Percentiles rank a stretch among this genome's conserved stretches.
These are phyloP conservation scores for Epizoanthus illoricatus DNA, from an alignment of 92 coral and sea anemone species.

Conservation along the genomic window DNA sequence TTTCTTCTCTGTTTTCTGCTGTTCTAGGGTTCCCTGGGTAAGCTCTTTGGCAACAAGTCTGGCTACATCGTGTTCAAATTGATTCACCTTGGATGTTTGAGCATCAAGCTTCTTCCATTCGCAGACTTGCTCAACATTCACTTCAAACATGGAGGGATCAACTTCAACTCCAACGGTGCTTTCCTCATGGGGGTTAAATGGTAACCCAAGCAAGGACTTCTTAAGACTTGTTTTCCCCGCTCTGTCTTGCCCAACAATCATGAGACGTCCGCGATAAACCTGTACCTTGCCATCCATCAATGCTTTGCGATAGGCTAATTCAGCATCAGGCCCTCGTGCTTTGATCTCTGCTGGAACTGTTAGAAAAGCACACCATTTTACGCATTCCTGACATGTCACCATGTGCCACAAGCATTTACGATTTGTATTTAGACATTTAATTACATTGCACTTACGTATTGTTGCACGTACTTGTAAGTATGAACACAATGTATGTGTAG, in stretches of 20 bases:
- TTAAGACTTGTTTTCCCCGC: constrained; percentile 56
- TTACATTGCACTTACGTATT: too few species aligned
- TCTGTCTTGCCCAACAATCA: constrained; percentile 49
- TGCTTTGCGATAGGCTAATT: constrained; percentile 23
- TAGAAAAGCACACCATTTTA: too few species aligned
- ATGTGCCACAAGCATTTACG: too few species aligned
- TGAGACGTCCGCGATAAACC: constrained; percentile 20
- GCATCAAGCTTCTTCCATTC: constrained; percentile 44
- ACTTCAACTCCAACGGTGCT: constrained; percentile 57
- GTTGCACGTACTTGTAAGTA: too few species aligned
- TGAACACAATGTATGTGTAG: too few species aligned
- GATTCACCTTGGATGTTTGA: not conserved
- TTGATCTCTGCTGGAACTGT: constrained; percentile 16
- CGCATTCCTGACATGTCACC: too few species aligned
- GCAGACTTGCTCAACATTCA: constrained; percentile 44
- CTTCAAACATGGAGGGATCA: constrained; percentile 47
- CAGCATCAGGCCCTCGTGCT: constrained; percentile 30
- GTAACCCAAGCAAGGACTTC: constrained; percentile 24
- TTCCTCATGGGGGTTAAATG: constrained; percentile 44
- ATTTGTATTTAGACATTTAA: too few species aligned
- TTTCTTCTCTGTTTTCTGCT: constrained; percentile 9
- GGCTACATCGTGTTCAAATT: constrained; percentile 42
- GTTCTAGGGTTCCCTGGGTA: constrained; percentile 23
- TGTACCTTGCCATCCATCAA: constrained; percentile 27
- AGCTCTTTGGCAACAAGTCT: constrained; percentile 53